phyloP scores from a whole-genome alignment of 2,113 vertebrate species.

The Pseudonaja textilis region DNA sequence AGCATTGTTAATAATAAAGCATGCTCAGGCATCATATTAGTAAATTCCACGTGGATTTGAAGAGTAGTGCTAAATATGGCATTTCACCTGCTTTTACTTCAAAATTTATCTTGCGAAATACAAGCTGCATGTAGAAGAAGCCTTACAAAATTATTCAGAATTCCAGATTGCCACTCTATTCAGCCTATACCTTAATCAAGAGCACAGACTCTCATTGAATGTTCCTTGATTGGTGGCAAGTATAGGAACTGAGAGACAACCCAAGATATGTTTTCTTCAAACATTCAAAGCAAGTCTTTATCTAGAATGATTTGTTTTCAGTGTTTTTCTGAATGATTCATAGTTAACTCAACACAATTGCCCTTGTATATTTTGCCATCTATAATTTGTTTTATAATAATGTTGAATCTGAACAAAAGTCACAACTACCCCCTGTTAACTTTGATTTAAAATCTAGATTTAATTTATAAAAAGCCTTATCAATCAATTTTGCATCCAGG shows the following conservation, averaged over 20 bases:
- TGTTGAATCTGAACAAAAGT: neutral
- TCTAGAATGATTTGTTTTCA: neutral
- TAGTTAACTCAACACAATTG: neutral
- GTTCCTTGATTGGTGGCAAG: neutral
- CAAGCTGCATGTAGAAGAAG: neutral
- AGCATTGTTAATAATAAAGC: neutral
- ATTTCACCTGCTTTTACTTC: neutral
- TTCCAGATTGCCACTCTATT: neutral
- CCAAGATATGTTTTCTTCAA: neutral
- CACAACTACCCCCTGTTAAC: neutral
- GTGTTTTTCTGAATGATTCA: neutral
- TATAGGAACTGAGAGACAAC: too few species aligned
- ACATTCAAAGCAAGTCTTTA: neutral
- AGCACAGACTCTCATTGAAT: neutral
- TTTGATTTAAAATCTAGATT: neutral
- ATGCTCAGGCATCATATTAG: neutral
- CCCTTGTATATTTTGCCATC: neutral
- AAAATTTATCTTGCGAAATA: neutral
- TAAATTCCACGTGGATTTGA: constrained; percentile 21
- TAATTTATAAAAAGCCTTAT: neutral
- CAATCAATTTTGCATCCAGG: neutral
- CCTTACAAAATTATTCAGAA: neutral
- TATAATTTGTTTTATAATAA: neutral
- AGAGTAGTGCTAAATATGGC: neutral
- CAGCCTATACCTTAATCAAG: neutral